A percentile compares a stretch with the other conserved stretches of the same genome.
Evolutionary conservation across 1,140 invertebrate genomes (phyloP).

Genomic region (Hylaeus anthracinus): DNA sequence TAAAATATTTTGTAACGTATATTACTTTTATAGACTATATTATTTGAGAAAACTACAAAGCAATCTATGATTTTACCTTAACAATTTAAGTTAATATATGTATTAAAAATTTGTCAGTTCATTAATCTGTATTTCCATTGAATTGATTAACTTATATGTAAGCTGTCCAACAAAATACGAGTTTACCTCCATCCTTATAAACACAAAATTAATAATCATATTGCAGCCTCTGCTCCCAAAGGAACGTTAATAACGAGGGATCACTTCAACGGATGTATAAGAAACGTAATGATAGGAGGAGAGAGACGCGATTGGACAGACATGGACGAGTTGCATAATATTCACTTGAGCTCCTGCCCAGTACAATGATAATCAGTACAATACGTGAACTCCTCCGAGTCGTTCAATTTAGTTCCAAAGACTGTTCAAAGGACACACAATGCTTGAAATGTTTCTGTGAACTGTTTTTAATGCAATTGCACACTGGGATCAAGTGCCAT

Average conservation of each 20-base stretch:
- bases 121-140: too few relatives aligned
- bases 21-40: too few relatives aligned
- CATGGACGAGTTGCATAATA: slow-evolving; percentile 90
- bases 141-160: not conserved
- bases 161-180: not conserved
- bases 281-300: slow-evolving; percentile 88
- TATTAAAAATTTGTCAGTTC: too few relatives aligned
- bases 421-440: slow-evolving; percentile 65
- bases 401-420: slow-evolving; percentile 73
- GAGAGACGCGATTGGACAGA: slow-evolving; percentile 90
- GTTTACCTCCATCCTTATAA: slow-evolving; percentile 1
- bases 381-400: slow-evolving; percentile 42
- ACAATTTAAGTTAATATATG: too few relatives aligned
- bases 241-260: slow-evolving; percentile 86
- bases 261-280: slow-evolving; percentile 95
- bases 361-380: slow-evolving; percentile 74
- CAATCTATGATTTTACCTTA: too few relatives aligned
- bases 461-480: slow-evolving; percentile 39
- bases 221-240: slow-evolving; percentile 84
- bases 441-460: slow-evolving; percentile 23
- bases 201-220: slow-evolving; percentile 40
- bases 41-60: too few relatives aligned
- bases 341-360: slow-evolving; percentile 93
- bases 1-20: too few relatives aligned
- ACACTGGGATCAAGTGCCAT: slow-evolving; percentile 63